A percentile compares a stretch with the other conserved stretches of the same genome.
phyloP scores from a whole-genome alignment of 2,888 invertebrate genomes.

The Troilus luridus region DNA sequence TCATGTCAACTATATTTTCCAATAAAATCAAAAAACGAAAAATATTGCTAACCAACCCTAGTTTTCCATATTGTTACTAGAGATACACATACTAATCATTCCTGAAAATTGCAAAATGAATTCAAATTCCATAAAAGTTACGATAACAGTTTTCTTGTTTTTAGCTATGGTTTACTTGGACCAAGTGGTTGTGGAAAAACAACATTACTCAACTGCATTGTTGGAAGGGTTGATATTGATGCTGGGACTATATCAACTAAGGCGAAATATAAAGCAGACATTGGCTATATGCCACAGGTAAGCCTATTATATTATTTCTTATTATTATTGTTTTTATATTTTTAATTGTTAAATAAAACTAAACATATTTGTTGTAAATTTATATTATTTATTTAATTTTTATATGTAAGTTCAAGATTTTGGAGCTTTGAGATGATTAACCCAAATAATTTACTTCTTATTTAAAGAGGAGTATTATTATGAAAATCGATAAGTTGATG shows the following conservation, averaged over 20 bases:
- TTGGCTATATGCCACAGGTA: slow-evolving; percentile 74
- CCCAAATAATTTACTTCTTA: too few relatives aligned
- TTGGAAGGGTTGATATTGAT: slow-evolving; percentile 71
- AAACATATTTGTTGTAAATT: background rate
- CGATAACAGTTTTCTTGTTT: slow-evolving; percentile 56
- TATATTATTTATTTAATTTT: background rate
- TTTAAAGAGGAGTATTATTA: too few relatives aligned
- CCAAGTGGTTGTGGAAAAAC: slow-evolving; percentile 74
- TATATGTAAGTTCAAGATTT: background rate
- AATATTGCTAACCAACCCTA: too few relatives aligned
- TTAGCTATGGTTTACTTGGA: slow-evolving; percentile 73
- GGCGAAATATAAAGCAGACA: slow-evolving; percentile 68
- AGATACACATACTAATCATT: background rate
- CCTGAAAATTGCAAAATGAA: background rate
- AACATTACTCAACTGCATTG: slow-evolving; percentile 72
- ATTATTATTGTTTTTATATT: background rate
- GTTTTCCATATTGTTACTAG: too few relatives aligned
- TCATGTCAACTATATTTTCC: too few relatives aligned
- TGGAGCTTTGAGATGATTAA: background rate
- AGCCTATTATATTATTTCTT: background rate
- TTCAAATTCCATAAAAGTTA: background rate
- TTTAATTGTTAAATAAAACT: background rate
- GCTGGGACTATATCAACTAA: slow-evolving; percentile 70
- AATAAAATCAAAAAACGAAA: too few relatives aligned
- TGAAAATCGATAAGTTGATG: too few relatives aligned